A percentile compares a stretch with the other conserved stretches of the same genome.
phyloP scores from a whole-genome alignment of 1,140 invertebrate species.

The Pseudomyrmex concolor region DNA sequence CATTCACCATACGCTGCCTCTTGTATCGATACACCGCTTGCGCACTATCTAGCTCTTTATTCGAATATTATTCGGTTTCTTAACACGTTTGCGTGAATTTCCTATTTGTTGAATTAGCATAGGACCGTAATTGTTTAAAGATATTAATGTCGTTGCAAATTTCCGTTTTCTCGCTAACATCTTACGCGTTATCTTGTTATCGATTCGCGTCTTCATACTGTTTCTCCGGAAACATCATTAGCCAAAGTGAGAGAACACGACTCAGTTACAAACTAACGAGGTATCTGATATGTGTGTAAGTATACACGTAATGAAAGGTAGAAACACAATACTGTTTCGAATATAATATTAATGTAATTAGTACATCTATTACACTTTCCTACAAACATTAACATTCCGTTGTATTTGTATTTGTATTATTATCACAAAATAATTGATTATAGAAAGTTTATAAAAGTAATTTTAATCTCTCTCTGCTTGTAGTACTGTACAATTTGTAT shows the following conservation, averaged over 20 bases:
- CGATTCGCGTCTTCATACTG: slow-evolving; percentile 22
- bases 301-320: neutral
- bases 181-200: neutral
- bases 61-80: neutral
- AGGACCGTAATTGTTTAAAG: slow-evolving; percentile 10
- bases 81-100: neutral
- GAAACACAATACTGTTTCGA: neutral
- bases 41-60: slow-evolving; percentile 6
- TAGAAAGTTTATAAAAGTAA: neutral
- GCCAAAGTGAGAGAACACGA: neutral
- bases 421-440: neutral
- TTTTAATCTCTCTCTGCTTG: no score
- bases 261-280: slow-evolving; percentile 7
- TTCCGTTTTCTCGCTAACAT: neutral
- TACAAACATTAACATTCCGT: no score
- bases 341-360: no score
- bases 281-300: neutral
- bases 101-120: slow-evolving; percentile 22
- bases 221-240: slow-evolving; percentile 27
- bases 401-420: neutral
- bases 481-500: neutral
- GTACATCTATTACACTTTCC: no score
- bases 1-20: neutral
- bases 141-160: neutral
- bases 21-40: slow-evolving; percentile 16